These are phyloP conservation scores for Panulirus ornatus DNA, from an alignment of 1,140 invertebrate species.

Conservation along the genomic window DNA sequence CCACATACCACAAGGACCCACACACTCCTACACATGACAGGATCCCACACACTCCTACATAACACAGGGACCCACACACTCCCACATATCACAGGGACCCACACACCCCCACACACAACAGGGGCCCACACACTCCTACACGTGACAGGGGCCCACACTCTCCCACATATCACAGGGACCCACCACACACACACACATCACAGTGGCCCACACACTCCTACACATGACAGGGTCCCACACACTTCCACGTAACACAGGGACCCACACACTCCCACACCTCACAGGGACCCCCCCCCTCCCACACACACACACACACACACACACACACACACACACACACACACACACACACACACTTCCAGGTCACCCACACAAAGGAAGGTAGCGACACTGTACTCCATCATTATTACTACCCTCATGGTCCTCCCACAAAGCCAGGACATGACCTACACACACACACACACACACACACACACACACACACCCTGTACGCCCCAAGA, in stretches of 20 bases:
- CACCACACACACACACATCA: neutral
- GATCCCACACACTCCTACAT: too few species aligned
- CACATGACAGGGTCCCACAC: neutral
- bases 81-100: too few species aligned
- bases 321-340: conserved; percentile 18
- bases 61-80: too few species aligned
- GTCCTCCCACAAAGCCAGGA: neutral
- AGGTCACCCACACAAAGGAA: neutral
- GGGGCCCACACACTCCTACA: too few species aligned
- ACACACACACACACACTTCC: neutral
- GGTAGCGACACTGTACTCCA: too few species aligned
- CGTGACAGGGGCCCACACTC: too few species aligned
- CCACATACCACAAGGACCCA: too few species aligned
- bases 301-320: too few species aligned
- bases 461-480: conserved; percentile 24
- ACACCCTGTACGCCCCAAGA: neutral
- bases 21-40: too few species aligned
- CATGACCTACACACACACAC: conserved; percentile 26
- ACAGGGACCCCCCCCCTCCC: neutral
- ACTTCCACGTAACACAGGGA: neutral
- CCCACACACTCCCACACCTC: neutral
- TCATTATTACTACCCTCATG: too few species aligned
- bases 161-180: too few species aligned
- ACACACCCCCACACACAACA: too few species aligned
- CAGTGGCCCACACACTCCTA: neutral